These are phyloP conservation scores for Erannis defoliaria DNA, from an alignment of 2,888 invertebrate genomes.

Conservation along the genomic window DNA sequence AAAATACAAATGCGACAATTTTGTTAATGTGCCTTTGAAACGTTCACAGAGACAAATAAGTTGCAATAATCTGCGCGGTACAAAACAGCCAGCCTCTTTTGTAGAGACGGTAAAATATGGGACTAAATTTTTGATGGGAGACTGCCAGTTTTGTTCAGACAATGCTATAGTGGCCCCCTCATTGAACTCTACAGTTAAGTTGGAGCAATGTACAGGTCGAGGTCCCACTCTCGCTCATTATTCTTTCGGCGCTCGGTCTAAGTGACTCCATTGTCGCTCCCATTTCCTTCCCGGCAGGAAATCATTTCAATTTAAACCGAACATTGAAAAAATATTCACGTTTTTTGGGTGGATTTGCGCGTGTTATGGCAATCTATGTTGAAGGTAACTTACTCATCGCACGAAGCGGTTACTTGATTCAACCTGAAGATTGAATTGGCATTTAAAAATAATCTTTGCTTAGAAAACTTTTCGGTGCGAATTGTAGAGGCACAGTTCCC, in stretches of 20 bases:
- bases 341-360: conserved; percentile 49
- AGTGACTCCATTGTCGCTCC: conserved; percentile 77
- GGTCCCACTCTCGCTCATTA: conserved; percentile 66
- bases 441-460: neutral
- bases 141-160: neutral
- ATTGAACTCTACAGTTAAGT: neutral
- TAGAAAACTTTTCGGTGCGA: neutral
- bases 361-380: conserved; percentile 41
- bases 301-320: conserved; percentile 73
- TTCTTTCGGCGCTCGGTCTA: conserved; percentile 72
- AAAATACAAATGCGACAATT: conserved; percentile 40
- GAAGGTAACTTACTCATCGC: conserved; percentile 2
- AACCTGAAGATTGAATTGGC: conserved; percentile 10
- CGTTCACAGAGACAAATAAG: conserved; percentile 71
- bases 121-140: neutral
- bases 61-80: conserved; percentile 66
- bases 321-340: conserved; percentile 67
- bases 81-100: conserved; percentile 13
- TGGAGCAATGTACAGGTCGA: conserved; percentile 55
- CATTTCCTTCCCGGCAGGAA: conserved; percentile 75
- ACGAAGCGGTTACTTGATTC: neutral
- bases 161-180: neutral
- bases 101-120: neutral
- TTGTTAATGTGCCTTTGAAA: conserved; percentile 60
- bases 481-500: too few relatives aligned